Base-by-base conservation (phyloP, 2,888 invertebrate species). In the Drosophila nigricruria region DNA sequence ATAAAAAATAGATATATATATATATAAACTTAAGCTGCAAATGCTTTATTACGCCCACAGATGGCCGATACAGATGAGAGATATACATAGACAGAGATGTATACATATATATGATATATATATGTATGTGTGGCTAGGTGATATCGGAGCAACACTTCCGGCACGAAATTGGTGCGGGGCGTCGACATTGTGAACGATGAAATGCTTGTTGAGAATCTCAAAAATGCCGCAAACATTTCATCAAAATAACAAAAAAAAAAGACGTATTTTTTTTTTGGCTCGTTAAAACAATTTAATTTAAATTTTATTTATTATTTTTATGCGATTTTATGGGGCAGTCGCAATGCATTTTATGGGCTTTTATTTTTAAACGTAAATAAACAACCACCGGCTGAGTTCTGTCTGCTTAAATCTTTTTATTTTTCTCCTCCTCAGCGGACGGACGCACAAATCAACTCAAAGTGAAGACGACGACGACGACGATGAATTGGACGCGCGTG, bases 401-500 rank as follows among this genome's bases (percentile, higher is more conserved):
- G 40, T 63, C 50, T 69, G 66, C 54, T 73, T 63, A 53, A 73
- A 20, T 72, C 75, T 64, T 52, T 64, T 62, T 63, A 52, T 63
- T 62, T 69, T 70, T 77, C 43, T 74, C 61, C 79, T 73, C 74
- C 75, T 27, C 77, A 89, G 84, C 70, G 87, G 84, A 88, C 84
- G 89, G 25, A 61, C 53, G 71, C 74, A 64, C 82, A 70, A 60
- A 60, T 50, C 72, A 63, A 56, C 53, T 45, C 58, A 52, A 70
- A 42, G 38, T 49, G 62, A 77, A 72, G 79, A 77, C 38, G 64
- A 65, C 67, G 62, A 63, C 71, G 61, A 30, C 49, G 62, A 68
- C 82, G 78, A 92, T 92, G 92, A 91, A 89, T 91, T 89, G 89
- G 85, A 67, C 89, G 75, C 89, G 82, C 77, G 80, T 91, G 76